Evolutionary conservation across 2,888 invertebrate species (phyloP).

Genomic region (Amphipoea oculea): DNA sequence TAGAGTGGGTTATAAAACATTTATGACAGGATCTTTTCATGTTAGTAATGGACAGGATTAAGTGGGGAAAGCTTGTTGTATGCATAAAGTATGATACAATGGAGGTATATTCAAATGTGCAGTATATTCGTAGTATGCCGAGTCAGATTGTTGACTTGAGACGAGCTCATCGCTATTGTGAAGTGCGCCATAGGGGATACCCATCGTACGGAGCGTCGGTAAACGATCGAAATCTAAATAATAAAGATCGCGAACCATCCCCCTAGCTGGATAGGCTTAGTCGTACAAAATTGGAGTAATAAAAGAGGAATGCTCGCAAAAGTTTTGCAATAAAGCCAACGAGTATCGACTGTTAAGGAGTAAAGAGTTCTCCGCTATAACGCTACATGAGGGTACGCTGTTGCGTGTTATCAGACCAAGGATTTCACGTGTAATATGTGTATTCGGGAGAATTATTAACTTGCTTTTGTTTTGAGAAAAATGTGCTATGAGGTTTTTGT

Average conservation of each 20-base stretch:
- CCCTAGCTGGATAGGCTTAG: slow-evolving; percentile 86
- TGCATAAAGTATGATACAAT: slow-evolving; percentile 53
- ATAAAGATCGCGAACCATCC: slow-evolving; percentile 84
- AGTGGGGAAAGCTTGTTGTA: slow-evolving; percentile 41
- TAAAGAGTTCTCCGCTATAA: slow-evolving; percentile 83
- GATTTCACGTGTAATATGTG: slow-evolving; percentile 58
- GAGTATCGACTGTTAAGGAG: slow-evolving; percentile 90
- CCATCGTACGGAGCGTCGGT: slow-evolving; percentile 60
- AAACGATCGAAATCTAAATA: slow-evolving; percentile 88
- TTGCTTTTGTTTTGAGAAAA: slow-evolving; percentile 47
- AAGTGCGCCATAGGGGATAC: slow-evolving; percentile 68
- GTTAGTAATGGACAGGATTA: slow-evolving; percentile 57
- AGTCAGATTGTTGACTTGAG: slow-evolving; percentile 64
- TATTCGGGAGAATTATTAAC: slow-evolving; percentile 56
- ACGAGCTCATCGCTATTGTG: slow-evolving; percentile 58
- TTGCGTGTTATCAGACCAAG: slow-evolving; percentile 64
- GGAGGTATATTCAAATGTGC: slow-evolving; percentile 55
- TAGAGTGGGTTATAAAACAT: slow-evolving; percentile 50
- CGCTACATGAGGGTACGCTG: slow-evolving; percentile 61
- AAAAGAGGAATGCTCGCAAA: slow-evolving; percentile 90
- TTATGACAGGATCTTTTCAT: slow-evolving; percentile 50
- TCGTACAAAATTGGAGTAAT: slow-evolving; percentile 90
- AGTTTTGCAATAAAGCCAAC: slow-evolving; percentile 90
- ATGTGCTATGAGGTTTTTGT: slow-evolving; percentile 38
- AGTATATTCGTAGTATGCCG: slow-evolving; percentile 57